Conservation (phyloP, 2,113 vertebrate species). For the Odocoileus hemionus region DNA sequence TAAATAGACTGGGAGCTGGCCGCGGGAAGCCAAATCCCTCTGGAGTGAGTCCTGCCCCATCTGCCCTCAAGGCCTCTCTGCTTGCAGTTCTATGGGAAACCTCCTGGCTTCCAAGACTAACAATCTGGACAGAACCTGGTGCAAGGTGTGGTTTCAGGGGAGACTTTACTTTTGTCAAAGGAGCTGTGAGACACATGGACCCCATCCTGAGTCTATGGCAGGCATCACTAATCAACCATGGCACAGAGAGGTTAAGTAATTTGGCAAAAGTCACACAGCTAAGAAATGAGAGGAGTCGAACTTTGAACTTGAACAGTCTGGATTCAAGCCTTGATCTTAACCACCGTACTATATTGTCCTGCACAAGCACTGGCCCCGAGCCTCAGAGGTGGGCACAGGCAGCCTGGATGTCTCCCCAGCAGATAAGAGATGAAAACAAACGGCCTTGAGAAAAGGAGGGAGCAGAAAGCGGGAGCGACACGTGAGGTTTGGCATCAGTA, state of each 20-base stretch:
- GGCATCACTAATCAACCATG: neutral
- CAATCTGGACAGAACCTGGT: neutral
- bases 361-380: accelerated
- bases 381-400: neutral
- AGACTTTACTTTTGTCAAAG: neutral
- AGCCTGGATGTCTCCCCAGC: neutral
- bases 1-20: neutral
- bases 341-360: neutral
- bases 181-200: neutral
- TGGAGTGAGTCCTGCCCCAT: accelerated
- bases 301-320: neutral
- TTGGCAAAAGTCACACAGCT: neutral
- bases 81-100: neutral
- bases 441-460: neutral
- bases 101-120: neutral
- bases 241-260: neutral
- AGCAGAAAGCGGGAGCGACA: neutral
- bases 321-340: neutral
- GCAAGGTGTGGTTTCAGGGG: neutral
- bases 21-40: neutral
- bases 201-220: neutral
- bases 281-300: neutral
- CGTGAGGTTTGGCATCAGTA: too few relatives aligned
- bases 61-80: neutral
- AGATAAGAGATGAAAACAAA: neutral